These are phyloP conservation scores for Achatina immaculata DNA, from an alignment of 1,140 invertebrate species.

Conservation along the genomic window DNA sequence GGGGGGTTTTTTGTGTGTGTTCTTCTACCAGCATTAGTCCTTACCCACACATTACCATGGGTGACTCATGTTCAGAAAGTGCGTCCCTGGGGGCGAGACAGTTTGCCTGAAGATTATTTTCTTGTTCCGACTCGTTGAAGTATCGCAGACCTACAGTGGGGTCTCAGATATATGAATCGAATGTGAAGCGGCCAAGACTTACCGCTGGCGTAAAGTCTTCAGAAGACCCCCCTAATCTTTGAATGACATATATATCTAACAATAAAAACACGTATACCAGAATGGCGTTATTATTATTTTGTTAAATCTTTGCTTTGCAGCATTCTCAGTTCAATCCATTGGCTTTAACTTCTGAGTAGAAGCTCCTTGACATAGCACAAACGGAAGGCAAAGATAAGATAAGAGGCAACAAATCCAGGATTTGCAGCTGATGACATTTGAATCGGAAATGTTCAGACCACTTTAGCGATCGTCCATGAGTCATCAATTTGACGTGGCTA, in stretches of 20 bases:
- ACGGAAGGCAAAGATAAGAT: background rate
- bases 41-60: no score
- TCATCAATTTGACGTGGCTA: background rate
- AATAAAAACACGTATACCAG: no score
- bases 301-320: background rate
- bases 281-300: no score
- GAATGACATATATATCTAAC: no score
- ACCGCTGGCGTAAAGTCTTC: background rate
- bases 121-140: background rate
- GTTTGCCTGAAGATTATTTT: background rate
- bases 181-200: background rate
- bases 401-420: background rate
- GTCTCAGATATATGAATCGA: background rate
- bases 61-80: background rate
- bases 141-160: background rate
- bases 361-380: background rate
- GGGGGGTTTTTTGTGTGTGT: no score
- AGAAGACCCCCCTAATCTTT: background rate
- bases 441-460: background rate
- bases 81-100: background rate
- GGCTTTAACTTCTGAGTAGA: background rate
- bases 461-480: background rate
- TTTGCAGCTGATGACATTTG: background rate
- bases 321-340: background rate
- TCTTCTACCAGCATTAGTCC: no score